A percentile compares a stretch with the other conserved stretches of the same genome.
Evolutionary conservation across 2,113 vertebrate species (phyloP).

Genomic region (Thalassarche chlororhynchos): DNA sequence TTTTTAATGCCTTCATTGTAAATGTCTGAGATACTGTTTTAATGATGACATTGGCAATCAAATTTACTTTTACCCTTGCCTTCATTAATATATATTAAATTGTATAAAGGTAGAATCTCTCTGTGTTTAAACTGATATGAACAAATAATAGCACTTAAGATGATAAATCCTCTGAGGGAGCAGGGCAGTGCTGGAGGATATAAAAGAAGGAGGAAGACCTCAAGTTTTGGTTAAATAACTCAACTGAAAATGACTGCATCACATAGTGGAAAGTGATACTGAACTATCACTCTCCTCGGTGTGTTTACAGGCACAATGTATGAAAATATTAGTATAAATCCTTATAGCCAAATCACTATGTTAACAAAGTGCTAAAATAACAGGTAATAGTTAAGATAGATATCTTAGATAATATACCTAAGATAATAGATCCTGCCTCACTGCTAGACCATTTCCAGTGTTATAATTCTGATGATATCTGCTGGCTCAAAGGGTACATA

Average conservation of each 20-base stretch:
- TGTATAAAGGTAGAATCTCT: not conserved
- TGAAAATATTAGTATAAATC: not conserved
- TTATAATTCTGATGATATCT: not conserved
- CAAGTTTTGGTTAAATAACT: not conserved
- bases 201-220: not conserved
- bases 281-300: not conserved
- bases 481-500: not conserved
- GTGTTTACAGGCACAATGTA: not conserved
- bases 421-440: not conserved
- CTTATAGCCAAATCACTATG: not conserved
- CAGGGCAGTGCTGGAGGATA: not conserved
- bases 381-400: not conserved
- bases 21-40: not conserved
- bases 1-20: not conserved
- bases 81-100: not conserved
- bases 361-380: not conserved
- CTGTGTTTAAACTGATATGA: not conserved
- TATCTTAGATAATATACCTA: not conserved
- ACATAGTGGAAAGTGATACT: not conserved
- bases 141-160: not conserved
- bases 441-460: not conserved
- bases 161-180: not conserved
- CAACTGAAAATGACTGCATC: not conserved
- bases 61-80: not conserved
- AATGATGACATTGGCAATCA: not conserved